Percentiles rank a stretch among this genome's conserved stretches.
phyloP scores from a whole-genome alignment of 2,797 vertebrate genomes.

The Enteromius treurensis region DNA sequence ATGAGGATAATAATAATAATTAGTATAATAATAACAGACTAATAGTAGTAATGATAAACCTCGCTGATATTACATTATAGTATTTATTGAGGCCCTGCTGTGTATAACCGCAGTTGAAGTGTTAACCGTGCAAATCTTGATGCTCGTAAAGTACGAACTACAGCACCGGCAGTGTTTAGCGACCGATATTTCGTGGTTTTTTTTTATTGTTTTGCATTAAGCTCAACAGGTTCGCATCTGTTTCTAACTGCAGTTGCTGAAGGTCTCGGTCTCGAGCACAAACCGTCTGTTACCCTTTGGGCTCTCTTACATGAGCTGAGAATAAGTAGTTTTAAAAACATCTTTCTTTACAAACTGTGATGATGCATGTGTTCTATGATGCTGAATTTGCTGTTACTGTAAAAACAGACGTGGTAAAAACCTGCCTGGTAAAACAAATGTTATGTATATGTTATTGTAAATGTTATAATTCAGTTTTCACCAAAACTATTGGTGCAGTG shows the following conservation, averaged over 20 bases:
- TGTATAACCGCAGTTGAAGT: neutral
- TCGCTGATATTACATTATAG: neutral
- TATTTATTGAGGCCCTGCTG: neutral
- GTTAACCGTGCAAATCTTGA: neutral
- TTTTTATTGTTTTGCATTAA: constrained; percentile 10
- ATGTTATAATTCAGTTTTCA: too few relatives aligned
- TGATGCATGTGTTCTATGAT: constrained; percentile 6
- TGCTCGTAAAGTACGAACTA: neutral
- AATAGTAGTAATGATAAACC: neutral
- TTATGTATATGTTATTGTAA: too few relatives aligned
- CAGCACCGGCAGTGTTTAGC: neutral
- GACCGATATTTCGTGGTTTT: constrained; percentile 5
- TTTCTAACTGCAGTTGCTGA: constrained; percentile 18
- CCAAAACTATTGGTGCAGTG: neutral
- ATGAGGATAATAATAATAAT: neutral
- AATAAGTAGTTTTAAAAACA: constrained; percentile 15
- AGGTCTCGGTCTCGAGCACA: constrained; percentile 7
- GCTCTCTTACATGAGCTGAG: neutral
- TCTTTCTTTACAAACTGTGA: neutral
- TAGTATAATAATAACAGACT: neutral
- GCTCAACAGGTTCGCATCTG: constrained; percentile 53
- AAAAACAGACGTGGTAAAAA: neutral
- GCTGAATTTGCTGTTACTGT: neutral
- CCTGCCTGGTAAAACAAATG: neutral
- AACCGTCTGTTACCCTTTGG: neutral